Evolutionary conservation across 2,888 invertebrate species (phyloP), one percentile per base, ranked within the genome.

Genomic region (Molorchus minor): DNA sequence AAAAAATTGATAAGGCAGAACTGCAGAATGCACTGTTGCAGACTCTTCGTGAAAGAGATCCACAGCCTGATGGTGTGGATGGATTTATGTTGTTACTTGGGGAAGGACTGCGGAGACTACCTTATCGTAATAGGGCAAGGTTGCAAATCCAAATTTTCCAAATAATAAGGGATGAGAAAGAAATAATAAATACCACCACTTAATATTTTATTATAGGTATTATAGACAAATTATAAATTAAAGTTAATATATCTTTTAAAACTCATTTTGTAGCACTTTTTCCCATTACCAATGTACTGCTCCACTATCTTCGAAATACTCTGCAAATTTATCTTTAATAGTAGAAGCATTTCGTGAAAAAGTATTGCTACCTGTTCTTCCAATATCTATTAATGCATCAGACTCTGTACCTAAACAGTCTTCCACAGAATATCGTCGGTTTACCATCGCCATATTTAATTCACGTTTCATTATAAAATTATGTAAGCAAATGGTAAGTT

Each of bases 341-440:
- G 13, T 12, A 19, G 21, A 51, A 19, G 51, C 51, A 17, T 20
- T 51, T 33, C 72, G 2, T 64, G 74, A 63, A 75, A 74, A 8
- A 56, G 58, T 36, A 76, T 73, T 0, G 76, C 75, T 17, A 73
- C 52, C 10, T 71, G 61, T 56, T 77, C 75, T 61, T 74, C 74
- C 25, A 17, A 45, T 45, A 20, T 20, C 45, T n/a, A 8, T 15
- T 29, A 54, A 35, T n/a, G 35, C 54, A 44, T 7, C 13, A 44
- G 35, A 15, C n/a, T 21, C 10, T 16, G n/a, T 2, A 5, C 16
- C 8, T 25, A 45, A 45, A 45, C n/a, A 25, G 19, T 45, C 13
- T n/a, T 21, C 25, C 45, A 41, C 5, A 15, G 25, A 20, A 45
- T 25, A 45, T 12, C 16, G 2, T 12, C 25, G 1, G 3, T 16